Evolutionary conservation across 2,797 vertebrate species (phyloP).

Genomic region (Sparus aurata): DNA sequence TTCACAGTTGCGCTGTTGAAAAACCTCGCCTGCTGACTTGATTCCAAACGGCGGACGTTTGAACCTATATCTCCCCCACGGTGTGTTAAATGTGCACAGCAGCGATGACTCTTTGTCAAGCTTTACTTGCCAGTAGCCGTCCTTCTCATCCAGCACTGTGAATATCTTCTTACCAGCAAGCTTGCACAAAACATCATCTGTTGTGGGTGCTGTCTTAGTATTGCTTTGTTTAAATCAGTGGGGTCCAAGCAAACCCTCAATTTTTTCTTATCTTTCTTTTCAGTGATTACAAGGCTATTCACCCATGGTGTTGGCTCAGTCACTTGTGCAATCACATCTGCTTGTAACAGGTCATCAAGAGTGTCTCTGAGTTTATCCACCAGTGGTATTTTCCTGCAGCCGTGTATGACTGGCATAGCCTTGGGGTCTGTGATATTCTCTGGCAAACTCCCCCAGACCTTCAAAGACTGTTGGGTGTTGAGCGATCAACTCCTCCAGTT

Average conservation of each 20-base stretch:
- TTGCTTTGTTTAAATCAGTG: conserved; percentile 3
- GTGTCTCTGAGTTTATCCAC: conserved; percentile 6
- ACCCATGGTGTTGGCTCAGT: conserved; percentile 5
- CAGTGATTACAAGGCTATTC: conserved; percentile 1
- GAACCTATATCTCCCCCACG: conserved; percentile 27
- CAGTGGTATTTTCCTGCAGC: conserved; percentile 24
- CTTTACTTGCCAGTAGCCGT: conserved; percentile 37
- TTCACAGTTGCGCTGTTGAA: too few relatives aligned
- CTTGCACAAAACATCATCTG: neutral
- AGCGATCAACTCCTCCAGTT: neutral
- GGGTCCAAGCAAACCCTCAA: neutral
- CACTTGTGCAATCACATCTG: conserved; percentile 1
- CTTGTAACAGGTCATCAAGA: neutral
- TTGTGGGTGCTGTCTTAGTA: neutral
- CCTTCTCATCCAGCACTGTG: conserved; percentile 21
- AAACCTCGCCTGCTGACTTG: conserved; percentile 13
- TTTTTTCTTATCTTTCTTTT: conserved; percentile 10
- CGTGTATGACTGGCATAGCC: too few relatives aligned
- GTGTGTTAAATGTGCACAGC: conserved; percentile 42
- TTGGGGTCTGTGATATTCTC: conserved; percentile 21
- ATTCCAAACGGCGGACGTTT: neutral
- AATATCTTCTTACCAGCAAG: conserved; percentile 29
- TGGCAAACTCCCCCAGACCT: neutral
- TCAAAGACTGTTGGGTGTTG: conserved; percentile 9
- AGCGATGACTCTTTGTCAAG: conserved; percentile 5